Evolutionary conservation across 1,140 invertebrate species (phyloP), one percentile per base, ranked within the genome.

Genomic region (Platyura marginata): DNA sequence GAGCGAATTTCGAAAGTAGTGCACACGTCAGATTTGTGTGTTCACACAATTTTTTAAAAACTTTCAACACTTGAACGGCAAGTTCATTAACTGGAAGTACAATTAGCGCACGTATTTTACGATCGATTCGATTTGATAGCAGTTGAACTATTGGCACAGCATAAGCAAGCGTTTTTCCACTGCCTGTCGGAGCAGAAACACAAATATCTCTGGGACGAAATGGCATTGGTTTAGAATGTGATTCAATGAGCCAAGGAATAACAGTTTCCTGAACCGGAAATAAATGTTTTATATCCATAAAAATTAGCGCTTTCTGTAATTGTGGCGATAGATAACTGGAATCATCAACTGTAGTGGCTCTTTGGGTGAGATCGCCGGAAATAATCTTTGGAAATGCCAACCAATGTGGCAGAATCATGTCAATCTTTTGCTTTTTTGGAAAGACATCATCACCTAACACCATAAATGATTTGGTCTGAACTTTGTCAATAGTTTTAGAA

Each of bases 141-240:
- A 56, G 37, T 63, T 97, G 86, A 38, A 98, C 66, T 39, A 97
- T 79, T 11, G 94, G 94, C 43, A 98, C 63, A 45, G 87, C 86
- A 73, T 89, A 98, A 4, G 90, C 79, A 39, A 98, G 63, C 1
- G 94, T 98, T 70, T 98, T 98, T 9, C 94, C 94, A 72, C 90
- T 95, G 10, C 94, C 95, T 13, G 95, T 98, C 18, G 93, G 91
- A 34, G 93, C 90, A 19, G 90, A 94, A 29, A 98, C 83, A 67
- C 93, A 97, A n/a, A 95, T 69, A 62, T 98, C 94, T 48, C 76
- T 70, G 1, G 82, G 79, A 60, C 81, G 74, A 47, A 75, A 70
- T 1, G 67, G 59, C 44, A 62, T 51, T 32, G 74, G 69, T 44
- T 73, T 65, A 33, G 68, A 61, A 43, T 74, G 65, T 45, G 69